Base-by-base conservation (phyloP, 2,888 invertebrate species). In the Lasiommata megera region DNA sequence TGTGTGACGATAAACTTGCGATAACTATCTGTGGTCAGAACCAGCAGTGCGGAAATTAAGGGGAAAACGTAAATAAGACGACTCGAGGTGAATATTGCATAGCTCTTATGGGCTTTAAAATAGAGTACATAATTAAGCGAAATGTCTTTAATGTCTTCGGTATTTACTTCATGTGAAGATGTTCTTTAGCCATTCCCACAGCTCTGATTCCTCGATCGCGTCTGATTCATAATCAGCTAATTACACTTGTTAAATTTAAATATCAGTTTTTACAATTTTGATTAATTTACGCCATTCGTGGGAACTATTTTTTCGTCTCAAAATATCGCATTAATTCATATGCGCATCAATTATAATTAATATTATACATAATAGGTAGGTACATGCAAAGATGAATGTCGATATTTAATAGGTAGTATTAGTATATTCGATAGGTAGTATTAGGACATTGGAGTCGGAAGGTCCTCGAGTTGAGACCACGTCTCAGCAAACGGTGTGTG, bases 171-270 rank as follows among this genome's bases (percentile, higher is more conserved):
- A 90, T 90, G 89, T 88, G 89, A 90, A 89, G 88, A 90, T 67
- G 76, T 85, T 87, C 84, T 80, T 78, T 88, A 88, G 87, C 85
- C 82, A 86, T 88, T 90, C 89, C 88, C 89, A 90, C 89, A 70
- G 80, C 84, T 80, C 82, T 85, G 88, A 88, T 88, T 87, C 77
- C 80, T 81, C 78, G 82, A 84, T 87, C 82, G 82, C 78, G 83
- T 82, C 80, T 81, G 84, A 87, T 86, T 86, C 87, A 84, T 88
- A 84, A 84, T 77, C 74, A 79, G 76, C 79, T 86, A 84, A 88
- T 88, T 87, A 87, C 79, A 78, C 80, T 80, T 73, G 53, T 63
- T 65, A 63, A 59, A 62, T 61, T 60, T 56, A 53, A 54, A 60
- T 60, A 52, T 51, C 14, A 44, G 44, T 34, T 56, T 44, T 34